Percentiles rank a stretch among this genome's conserved stretches.
Conservation (phyloP, 2,888 invertebrate genomes). For the Drosophila tanythrix region DNA sequence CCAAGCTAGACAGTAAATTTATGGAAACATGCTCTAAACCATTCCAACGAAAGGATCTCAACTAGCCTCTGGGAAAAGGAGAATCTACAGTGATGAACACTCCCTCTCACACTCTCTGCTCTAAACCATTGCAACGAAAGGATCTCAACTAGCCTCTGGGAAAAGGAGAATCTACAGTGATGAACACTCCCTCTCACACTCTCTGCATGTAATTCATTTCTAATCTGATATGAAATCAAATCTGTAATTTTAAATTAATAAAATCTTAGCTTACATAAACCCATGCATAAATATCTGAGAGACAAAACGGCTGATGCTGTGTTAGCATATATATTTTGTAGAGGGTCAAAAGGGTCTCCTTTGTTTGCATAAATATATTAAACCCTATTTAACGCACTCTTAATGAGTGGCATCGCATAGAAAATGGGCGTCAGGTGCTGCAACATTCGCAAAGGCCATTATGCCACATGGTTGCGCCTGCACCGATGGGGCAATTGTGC, state of each 20-base stretch:
- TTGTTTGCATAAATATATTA: background rate
- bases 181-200: background rate
- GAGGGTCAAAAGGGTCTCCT: background rate
- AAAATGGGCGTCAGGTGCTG: constrained; percentile 65
- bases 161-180: background rate
- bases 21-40: too few relatives aligned
- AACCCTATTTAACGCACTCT: constrained; percentile 3
- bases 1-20: background rate
- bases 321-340: background rate
- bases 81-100: background rate
- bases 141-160: background rate
- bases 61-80: background rate
- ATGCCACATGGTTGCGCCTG: constrained; percentile 57
- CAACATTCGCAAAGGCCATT: constrained; percentile 57
- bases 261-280: background rate
- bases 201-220: background rate
- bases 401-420: background rate
- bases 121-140: too few relatives aligned
- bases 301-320: background rate
- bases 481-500: constrained; percentile 78
- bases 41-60: background rate
- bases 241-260: background rate
- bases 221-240: background rate
- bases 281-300: background rate
- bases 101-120: background rate